A percentile compares a stretch with the other conserved stretches of the same genome.
These are phyloP conservation scores for Drosophila persimilis DNA, from an alignment of 1,140 invertebrate genomes.

Conservation along the genomic window DNA sequence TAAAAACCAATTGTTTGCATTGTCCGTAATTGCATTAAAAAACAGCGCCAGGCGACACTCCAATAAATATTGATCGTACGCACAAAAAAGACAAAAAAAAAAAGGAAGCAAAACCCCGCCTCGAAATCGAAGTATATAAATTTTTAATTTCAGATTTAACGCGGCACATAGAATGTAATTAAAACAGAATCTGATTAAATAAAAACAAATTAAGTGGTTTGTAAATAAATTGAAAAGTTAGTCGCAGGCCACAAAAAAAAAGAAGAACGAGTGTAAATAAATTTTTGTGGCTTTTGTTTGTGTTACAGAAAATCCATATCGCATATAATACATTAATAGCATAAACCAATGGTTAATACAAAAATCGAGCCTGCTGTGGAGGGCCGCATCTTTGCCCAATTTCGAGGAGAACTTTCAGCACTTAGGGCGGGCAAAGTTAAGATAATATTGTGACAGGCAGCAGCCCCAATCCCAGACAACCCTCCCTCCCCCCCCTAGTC, in stretches of 20 bases:
- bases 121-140: slow-evolving; percentile 39
- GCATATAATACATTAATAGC: slow-evolving; percentile 34
- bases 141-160: slow-evolving; percentile 76
- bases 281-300: slow-evolving; percentile 56
- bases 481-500: slow-evolving; percentile 16
- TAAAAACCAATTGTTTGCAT: slow-evolving; percentile 67
- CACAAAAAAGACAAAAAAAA: slow-evolving; percentile 41
- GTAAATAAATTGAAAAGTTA: slow-evolving; percentile 79
- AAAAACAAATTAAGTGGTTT: slow-evolving; percentile 83
- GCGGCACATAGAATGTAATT: slow-evolving; percentile 73
- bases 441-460: slow-evolving; percentile 72
- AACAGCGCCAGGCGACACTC: slow-evolving; percentile 37
- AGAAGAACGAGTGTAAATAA: slow-evolving; percentile 24
- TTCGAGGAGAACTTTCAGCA: slow-evolving; percentile 34
- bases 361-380: slow-evolving; percentile 9
- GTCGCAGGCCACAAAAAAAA: slow-evolving; percentile 29
- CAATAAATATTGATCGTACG: slow-evolving; percentile 47
- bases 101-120: not conserved
- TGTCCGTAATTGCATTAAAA: slow-evolving; percentile 75
- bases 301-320: slow-evolving; percentile 37
- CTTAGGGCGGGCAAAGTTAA: slow-evolving; percentile 65
- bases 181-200: slow-evolving; percentile 80
- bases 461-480: slow-evolving; percentile 16
- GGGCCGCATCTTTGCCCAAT: not conserved
- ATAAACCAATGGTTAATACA: slow-evolving; percentile 30